Evolutionary conservation across 23 tunicate species (phyloP), one percentile per base, ranked within the genome.

Genomic region (Styela plicata): DNA sequence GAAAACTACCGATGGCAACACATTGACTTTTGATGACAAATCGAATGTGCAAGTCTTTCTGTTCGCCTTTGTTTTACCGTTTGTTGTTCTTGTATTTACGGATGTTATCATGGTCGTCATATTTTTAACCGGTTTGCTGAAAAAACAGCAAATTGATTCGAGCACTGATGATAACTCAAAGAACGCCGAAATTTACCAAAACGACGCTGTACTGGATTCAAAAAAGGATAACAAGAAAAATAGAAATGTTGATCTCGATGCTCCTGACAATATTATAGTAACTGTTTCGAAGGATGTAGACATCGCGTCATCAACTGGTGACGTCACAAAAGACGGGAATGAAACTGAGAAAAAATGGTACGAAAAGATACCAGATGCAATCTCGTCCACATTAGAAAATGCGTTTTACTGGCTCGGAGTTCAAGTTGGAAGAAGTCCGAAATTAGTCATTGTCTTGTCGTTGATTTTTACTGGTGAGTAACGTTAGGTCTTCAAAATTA

Each of bases 341-440:
- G 1, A 1, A 1, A 1, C 30, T 16, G 22, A 67, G 0, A 67
- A 67, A 22, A 27, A 27, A 22, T 67, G 71, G 71, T 67, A 67
- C 22, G 31, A 21, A 29, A 67, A 27, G 1, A 29, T 67, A 25
- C 1, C 71, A 0, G 71, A 67, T 24, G 31, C 71, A n/a, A 67
- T 67, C 16, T 67, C 71, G 17, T 25, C 31, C 16, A 25, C 71
- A 29, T 16, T 67, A n/a, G 71, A 67, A 29, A 67, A 29, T 29
- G 71, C n/a, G 22, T 67, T 67, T 67, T 67, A 67, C 71, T 67
- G 30, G 1, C 16, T 67, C 0, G 71, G 71, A 29, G 71, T 67
- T 0, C 30, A 67, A 67, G 71, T 67, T 18, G 71, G 31, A 16
- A 29, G 31, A 19, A 67, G 22, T 22, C 71, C 71, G 31, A 67